Base-by-base conservation (phyloP, 2,113 vertebrate species). In the Tragelaphus scriptus region DNA sequence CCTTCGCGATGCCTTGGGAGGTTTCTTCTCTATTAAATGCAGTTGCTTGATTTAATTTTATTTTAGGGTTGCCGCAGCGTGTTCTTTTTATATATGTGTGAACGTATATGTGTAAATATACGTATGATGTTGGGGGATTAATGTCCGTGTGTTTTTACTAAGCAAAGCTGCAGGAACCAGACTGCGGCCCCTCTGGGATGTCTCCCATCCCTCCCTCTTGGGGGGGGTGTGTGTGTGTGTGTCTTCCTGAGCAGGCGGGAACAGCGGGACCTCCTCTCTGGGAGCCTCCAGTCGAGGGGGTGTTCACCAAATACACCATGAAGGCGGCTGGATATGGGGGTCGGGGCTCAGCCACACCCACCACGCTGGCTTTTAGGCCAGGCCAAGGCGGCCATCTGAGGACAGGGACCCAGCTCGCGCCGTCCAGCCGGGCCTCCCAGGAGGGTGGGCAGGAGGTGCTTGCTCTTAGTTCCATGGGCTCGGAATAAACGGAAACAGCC, bases 1-100 rank as follows among this genome's bases (percentile, higher is more conserved):
- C 36, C 25, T 47, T 75, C 1, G 1, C 0, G 0, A 1, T 0
- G 3, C 7, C 0, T 15, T 19, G n/a, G 71, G 82, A 32, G 23
- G 32, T 6, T 44, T 53, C 19, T 30, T 26, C 53, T 47, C 4
- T 53, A 10, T 82, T 61, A 49, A 32, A 63, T 2, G 49, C 11
- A 1, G 26, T 81, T 7, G 3, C 85, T 55, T 28, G 44, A 68
- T 82, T 77, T 49, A 1, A 15, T 23, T 65, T 90, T 90, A 87
- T 90, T 89, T 85, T 23, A 23, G 51, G 79, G 26, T 10, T 95
- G 91, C 91, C 5, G 21, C 21, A 10, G 71, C 56, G 0, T 9
- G 12, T 21, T 51, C 91, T 92, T 90, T 65, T 87, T 95, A 58
- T 85, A 10, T 36, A 81, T 0, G 51, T 97, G 97, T 95, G 91